Evolutionary conservation across 2,888 invertebrate species (phyloP).

Genomic region (Dioctria linearis): DNA sequence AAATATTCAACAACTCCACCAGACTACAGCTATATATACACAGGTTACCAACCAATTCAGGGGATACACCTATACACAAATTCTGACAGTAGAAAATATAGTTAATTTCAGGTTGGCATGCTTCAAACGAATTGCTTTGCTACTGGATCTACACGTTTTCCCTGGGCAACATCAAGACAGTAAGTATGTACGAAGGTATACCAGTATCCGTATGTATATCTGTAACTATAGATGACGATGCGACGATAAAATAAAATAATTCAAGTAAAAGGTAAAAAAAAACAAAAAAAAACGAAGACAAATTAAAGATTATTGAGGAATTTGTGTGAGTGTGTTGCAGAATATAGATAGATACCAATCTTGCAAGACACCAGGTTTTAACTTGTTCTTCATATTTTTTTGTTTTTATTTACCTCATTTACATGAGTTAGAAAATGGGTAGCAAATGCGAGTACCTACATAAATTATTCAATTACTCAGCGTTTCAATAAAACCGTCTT

Average conservation of each 20-base stretch:
- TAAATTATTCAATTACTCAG: no score
- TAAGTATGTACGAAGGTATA: background rate
- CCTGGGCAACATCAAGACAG: background rate
- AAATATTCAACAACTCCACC: no score
- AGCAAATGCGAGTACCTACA: no score
- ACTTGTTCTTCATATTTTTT: no score
- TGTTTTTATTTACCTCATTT: no score
- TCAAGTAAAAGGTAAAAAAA: slow-evolving; percentile 27
- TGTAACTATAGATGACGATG: background rate
- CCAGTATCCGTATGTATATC: background rate
- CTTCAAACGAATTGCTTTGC: slow-evolving; percentile 33
- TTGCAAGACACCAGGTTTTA: background rate
- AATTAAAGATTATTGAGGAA: slow-evolving; percentile 11
- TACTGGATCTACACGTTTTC: slow-evolving; percentile 50
- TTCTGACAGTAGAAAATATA: slow-evolving; percentile 27
- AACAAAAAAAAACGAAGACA: background rate
- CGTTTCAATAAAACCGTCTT: no score
- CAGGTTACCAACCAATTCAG: slow-evolving; percentile 34
- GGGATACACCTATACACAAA: slow-evolving; percentile 3
- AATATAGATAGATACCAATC: background rate
- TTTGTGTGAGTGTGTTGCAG: background rate
- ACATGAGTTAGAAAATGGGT: no score
- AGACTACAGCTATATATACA: background rate
- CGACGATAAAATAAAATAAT: slow-evolving; percentile 40
- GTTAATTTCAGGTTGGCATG: slow-evolving; percentile 48